Evolutionary conservation across 2,113 vertebrate species (phyloP).

Genomic region (Talpa occidentalis): DNA sequence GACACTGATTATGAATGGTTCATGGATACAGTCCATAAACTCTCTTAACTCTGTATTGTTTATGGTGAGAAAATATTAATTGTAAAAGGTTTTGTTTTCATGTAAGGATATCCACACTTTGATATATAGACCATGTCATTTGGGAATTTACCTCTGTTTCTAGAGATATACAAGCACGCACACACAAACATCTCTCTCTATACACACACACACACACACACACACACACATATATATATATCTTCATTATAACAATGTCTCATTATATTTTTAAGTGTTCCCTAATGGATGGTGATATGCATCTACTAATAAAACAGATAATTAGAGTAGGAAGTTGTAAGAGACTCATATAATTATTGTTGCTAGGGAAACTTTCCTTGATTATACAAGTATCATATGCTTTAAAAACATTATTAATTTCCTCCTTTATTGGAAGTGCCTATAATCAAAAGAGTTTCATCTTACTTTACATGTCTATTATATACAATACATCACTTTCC

Average conservation of each 20-base stretch:
- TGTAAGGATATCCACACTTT: not conserved
- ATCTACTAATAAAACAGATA: conserved; percentile 76
- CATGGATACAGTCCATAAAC: conserved; percentile 21
- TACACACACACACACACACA: too few relatives aligned
- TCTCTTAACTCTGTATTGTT: conserved; percentile 58
- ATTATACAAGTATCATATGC: conserved; percentile 58
- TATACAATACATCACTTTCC: not conserved
- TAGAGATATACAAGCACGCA: not conserved
- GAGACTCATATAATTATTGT: conserved; percentile 63
- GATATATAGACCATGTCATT: conserved; percentile 65
- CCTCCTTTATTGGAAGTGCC: conserved; percentile 47
- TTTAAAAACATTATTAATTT: conserved; percentile 62
- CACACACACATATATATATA: not conserved
- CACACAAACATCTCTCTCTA: not conserved
- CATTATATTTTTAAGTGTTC: conserved; percentile 68
- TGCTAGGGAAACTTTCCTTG: conserved; percentile 66
- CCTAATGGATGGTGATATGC: conserved; percentile 57
- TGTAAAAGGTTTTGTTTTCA: conserved; percentile 53
- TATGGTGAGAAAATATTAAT: conserved; percentile 67
- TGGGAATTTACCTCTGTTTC: conserved; percentile 58
- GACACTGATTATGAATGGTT: conserved; percentile 58
- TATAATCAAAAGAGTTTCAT: conserved; percentile 59
- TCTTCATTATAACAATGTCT: conserved; percentile 71
- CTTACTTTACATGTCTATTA: conserved; percentile 33
- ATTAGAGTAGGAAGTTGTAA: conserved; percentile 70